Evolutionary conservation across 1,140 invertebrate species (phyloP).

Genomic region (Listronotus bonariensis): DNA sequence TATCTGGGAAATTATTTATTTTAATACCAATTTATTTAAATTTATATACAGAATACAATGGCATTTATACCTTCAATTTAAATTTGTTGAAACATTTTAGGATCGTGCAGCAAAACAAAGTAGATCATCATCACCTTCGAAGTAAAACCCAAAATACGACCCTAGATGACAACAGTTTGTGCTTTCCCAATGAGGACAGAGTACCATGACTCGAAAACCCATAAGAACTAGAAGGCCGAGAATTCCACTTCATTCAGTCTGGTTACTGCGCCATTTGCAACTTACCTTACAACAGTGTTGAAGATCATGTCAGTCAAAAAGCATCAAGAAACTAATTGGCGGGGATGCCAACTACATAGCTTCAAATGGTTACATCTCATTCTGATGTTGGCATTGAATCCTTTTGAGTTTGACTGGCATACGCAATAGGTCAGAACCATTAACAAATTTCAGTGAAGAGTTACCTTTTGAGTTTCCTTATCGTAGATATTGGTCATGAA

Average conservation of each 20-base stretch:
- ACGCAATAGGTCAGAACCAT: constrained; percentile 44
- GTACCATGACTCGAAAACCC: constrained; percentile 62
- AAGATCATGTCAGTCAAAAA: constrained; percentile 72
- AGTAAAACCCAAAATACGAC: constrained; percentile 1
- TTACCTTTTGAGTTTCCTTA: constrained; percentile 11
- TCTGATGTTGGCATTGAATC: constrained; percentile 70
- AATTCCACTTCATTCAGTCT: constrained; percentile 60
- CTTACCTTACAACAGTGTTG: constrained; percentile 68
- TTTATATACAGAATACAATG: no score
- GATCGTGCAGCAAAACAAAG: constrained; percentile 9
- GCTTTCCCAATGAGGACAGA: constrained; percentile 28
- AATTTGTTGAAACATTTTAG: constrained; percentile 55
- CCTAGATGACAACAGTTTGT: constrained; percentile 8
- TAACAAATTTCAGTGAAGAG: constrained; percentile 24
- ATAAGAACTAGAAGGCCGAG: constrained; percentile 63
- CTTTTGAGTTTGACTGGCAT: constrained; percentile 60
- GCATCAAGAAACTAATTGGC: constrained; percentile 70
- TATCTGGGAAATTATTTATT: no score
- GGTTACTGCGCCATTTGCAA: constrained; percentile 80
- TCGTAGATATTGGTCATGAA: constrained; percentile 8
- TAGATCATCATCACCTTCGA: constrained; percentile 3
- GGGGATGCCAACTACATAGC: constrained; percentile 69
- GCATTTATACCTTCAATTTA: constrained; percentile 52
- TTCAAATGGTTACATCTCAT: constrained; percentile 57
- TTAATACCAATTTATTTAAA: no score